Base-by-base conservation (phyloP, 2,797 vertebrate species). In the Spinus olivaceus region DNA sequence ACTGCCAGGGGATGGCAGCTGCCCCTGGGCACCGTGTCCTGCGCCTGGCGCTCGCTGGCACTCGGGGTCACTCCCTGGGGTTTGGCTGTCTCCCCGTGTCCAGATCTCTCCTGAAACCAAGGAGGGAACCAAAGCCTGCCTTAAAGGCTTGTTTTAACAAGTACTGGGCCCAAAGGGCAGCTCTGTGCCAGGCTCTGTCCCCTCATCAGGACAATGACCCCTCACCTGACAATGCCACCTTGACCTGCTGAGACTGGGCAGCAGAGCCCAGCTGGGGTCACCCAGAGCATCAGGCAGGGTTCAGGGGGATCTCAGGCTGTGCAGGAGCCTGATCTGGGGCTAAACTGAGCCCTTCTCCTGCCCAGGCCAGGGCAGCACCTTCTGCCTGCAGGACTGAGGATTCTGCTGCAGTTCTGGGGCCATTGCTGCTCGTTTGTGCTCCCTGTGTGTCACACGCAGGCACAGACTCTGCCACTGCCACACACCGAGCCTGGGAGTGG, bases 61-160 rank as follows among this genome's bases (percentile, higher is more conserved):
- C 4, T 0, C 17, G 5, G 6, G 2, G 59, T 8, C 39, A 8
- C 33, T 88, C 47, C 78, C 42, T 1, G 2, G 79, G 20, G 30
- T 46, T 13, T 35, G 56, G 24, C 11, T 3, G 1, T 41, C 56
- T 73, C 23, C 1, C 35, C 0, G 1, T 35, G n/a, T 4, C 79
- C 65, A 22, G 17, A 42, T 49, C 35, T 61, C 42, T 63, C 71
- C 85, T 50, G 53, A 37, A 74, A 67, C 18, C 72, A 57, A 53
- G 39, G 39, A 78, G 28, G 28, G 25, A 35, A 88, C n/a, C 35
- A 61, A 69, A n/a, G 17, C 18, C 1, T 5, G 46, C 28, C 42
- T 81, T 24, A 78, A 56, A 37, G 9, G 13, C 5, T 35, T 44
- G 28, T 16, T 83, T 78, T 54, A 78, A 77, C 46, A 65, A 91